Evolutionary conservation across 2,797 vertebrate genomes (phyloP).

Genomic region (Kryptopterus vitreolus): DNA sequence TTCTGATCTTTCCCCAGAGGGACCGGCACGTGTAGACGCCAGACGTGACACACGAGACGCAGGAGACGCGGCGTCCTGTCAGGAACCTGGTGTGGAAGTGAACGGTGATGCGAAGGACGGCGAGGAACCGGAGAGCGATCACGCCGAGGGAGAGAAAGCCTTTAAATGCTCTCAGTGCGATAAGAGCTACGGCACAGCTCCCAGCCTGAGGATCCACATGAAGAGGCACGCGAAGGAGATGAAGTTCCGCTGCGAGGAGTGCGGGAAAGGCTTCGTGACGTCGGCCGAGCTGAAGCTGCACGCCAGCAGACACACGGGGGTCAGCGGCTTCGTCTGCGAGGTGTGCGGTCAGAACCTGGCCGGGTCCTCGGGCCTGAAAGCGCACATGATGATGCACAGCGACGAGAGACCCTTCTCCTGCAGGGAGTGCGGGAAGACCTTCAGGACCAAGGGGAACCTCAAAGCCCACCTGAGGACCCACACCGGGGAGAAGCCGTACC

Average conservation of each 20-base stretch:
- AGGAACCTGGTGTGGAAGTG: neutral
- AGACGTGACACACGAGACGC: neutral
- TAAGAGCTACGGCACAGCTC: conserved; percentile 1
- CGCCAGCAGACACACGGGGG: conserved; percentile 15
- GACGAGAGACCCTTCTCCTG: conserved; percentile 38
- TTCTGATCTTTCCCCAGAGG: neutral
- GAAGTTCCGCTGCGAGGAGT: conserved; percentile 36
- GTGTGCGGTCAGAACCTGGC: conserved; percentile 40
- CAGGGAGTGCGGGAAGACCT: conserved; percentile 39
- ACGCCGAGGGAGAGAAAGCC: neutral
- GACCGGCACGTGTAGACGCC: no score
- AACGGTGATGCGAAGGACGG: neutral
- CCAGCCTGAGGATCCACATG: neutral
- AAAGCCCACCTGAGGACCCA: conserved; percentile 36
- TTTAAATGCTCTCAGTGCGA: conserved; percentile 28
- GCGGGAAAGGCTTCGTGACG: conserved; percentile 36
- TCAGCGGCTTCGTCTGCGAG: conserved; percentile 31
- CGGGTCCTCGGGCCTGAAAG: conserved; percentile 26
- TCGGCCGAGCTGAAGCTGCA: conserved; percentile 39
- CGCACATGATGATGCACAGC: conserved; percentile 35
- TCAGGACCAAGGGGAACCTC: conserved; percentile 44
- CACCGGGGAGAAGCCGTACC: conserved; percentile 43
- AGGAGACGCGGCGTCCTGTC: no score
- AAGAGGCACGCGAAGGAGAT: conserved; percentile 32
- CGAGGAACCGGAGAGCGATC: neutral